Conservation (phyloP, 1,140 invertebrate genomes). For the Zaprionus ghesquierei region DNA sequence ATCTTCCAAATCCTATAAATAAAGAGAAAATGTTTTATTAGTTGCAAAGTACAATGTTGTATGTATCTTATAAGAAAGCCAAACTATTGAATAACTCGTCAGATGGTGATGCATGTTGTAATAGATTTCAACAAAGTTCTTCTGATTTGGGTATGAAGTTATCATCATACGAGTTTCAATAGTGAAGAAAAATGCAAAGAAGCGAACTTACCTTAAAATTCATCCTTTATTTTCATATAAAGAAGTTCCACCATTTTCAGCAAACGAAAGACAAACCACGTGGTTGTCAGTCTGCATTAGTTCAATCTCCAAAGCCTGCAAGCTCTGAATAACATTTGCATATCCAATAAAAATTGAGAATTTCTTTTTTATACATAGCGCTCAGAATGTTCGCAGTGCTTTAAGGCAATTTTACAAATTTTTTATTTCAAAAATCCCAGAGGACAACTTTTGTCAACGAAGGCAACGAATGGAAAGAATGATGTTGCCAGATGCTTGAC, state of each 20-base stretch:
- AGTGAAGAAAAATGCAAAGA: neutral
- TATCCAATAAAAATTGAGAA: neutral
- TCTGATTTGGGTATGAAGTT: constrained; percentile 55
- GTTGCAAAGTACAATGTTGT: neutral
- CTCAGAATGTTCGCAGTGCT: neutral
- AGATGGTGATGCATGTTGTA: constrained; percentile 74
- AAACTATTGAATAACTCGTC: constrained; percentile 21
- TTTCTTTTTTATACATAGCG: neutral
- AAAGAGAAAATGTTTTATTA: neutral
- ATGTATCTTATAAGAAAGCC: neutral
- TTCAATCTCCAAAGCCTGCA: constrained; percentile 14
- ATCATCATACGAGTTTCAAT: constrained; percentile 45
- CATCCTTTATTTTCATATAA: neutral
- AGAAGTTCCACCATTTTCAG: neutral
- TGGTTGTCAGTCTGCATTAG: neutral
- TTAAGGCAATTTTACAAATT: neutral
- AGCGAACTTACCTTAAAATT: neutral
- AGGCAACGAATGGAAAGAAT: neutral
- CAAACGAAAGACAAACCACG: constrained; percentile 11
- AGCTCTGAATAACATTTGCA: neutral
- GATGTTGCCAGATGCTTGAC: constrained; percentile 18
- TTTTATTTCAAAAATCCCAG: neutral
- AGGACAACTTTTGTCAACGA: neutral
- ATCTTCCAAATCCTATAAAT: neutral
- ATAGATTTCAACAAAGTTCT: constrained; percentile 57